These are phyloP conservation scores for Cololabis saira DNA, from an alignment of 2,113 vertebrate genomes.

Conservation along the genomic window DNA sequence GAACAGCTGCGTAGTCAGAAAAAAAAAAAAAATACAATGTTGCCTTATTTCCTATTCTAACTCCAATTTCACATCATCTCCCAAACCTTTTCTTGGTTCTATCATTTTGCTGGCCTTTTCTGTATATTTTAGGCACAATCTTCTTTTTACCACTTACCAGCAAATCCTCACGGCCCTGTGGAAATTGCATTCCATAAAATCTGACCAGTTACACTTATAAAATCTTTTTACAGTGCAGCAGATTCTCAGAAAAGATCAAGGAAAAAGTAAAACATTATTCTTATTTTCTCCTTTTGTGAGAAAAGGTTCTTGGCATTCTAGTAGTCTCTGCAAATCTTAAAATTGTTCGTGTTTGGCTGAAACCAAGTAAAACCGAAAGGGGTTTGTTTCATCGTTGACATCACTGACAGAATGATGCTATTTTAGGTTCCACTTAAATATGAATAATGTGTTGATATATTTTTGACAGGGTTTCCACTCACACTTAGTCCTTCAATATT, in stretches of 20 bases:
- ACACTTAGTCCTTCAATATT: no score
- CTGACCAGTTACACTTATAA: slow-evolving; percentile 23
- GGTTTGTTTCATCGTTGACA: no score
- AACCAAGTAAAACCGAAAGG: no score
- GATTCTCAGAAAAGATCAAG: background rate
- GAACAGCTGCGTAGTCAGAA: slow-evolving; percentile 61
- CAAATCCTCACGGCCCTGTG: slow-evolving; percentile 21
- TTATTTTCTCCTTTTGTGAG: slow-evolving; percentile 29
- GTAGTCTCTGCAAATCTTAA: background rate
- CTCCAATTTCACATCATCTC: slow-evolving; percentile 61
- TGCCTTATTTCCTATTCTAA: slow-evolving; percentile 60
- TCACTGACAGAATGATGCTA: no score
- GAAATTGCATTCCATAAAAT: slow-evolving; percentile 32
- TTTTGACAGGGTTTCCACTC: no score
- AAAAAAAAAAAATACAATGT: slow-evolving; percentile 53
- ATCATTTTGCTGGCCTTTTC: slow-evolving; percentile 52
- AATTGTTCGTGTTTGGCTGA: background rate
- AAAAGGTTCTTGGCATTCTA: slow-evolving; percentile 7
- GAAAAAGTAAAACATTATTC: slow-evolving; percentile 32
- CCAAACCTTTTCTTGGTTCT: slow-evolving; percentile 51
- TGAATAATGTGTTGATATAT: no score
- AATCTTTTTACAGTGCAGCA: slow-evolving; percentile 1
- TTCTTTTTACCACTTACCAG: slow-evolving; percentile 2
- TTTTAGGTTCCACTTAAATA: no score
- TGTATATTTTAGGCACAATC: slow-evolving; percentile 4